Conservation (phyloP, 1,140 invertebrate genomes). For the Drosophila navojoa region DNA sequence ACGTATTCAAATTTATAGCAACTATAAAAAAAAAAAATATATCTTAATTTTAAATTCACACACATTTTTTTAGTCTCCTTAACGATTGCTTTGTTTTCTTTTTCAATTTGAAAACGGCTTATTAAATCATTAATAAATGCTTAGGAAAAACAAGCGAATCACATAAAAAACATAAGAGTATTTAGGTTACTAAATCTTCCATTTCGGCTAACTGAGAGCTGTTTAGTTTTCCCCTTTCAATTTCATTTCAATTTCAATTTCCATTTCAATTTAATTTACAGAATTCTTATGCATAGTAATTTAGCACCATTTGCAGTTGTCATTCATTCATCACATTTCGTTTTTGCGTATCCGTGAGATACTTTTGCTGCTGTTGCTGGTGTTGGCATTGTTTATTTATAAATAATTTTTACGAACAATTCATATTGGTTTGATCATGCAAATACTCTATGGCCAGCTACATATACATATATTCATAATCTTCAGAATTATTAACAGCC, state of each 20-base stretch:
- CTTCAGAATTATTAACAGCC: conserved; percentile 50
- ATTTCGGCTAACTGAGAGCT: background rate
- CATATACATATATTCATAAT: too few species aligned
- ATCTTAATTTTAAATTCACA: too few species aligned
- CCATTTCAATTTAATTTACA: too few species aligned
- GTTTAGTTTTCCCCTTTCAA: background rate
- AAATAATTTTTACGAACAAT: conserved; percentile 18
- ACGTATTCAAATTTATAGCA: too few species aligned
- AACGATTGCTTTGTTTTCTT: too few species aligned
- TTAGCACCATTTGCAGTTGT: conserved; percentile 55
- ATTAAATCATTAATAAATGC: too few species aligned
- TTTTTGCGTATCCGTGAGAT: conserved; percentile 45
- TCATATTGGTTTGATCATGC: conserved; percentile 54
- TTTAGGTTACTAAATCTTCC: too few species aligned
- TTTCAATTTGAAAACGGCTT: too few species aligned
- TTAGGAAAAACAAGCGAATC: too few species aligned
- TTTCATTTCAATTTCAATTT: background rate
- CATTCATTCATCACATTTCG: conserved; percentile 69
- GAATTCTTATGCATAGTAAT: background rate
- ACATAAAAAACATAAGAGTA: too few species aligned
- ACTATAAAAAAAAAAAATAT: too few species aligned
- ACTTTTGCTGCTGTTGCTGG: conserved; percentile 24
- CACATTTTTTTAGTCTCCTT: too few species aligned
- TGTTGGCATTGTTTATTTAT: conserved; percentile 26
- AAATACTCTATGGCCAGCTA: conserved; percentile 22